Base-by-base conservation (phyloP, 2,888 invertebrate genomes). In the Heteromurus nitidus region DNA sequence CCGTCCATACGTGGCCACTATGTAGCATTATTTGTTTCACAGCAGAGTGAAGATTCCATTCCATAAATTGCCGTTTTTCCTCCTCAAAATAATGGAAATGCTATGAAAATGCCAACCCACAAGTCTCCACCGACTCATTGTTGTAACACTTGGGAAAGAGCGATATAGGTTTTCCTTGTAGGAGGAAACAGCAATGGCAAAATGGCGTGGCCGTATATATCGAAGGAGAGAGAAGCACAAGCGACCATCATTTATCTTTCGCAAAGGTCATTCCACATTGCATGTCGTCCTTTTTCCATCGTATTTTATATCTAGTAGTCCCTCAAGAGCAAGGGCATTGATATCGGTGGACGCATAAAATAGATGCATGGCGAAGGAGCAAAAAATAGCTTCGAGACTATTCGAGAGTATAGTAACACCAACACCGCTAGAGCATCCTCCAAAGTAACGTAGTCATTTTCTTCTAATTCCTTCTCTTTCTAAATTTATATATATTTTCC, bases 81-180 rank as follows among this genome's bases (percentile, higher is more conserved):
- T 31, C 36, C 30, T 60, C 30, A 26, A 62, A 62, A 69, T 53
- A n/a, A 53, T 30, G 53, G 53, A 69, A 69, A 44, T 31, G 47
- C 22, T 68, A 60, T 58, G 58, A 60, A 79, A 79, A 79, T 79
- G 79, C 79, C 79, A 77, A 67, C 77, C 70, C 70, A 70, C 79
- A 79, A 79, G 28, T 79, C 79, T 70, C 70, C 5, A 65, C 53
- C 62, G 70, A 24, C 79, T 70, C 70, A 79, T 65, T 79, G 64
- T 72, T 58, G 55, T 55, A 55, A n/a, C 7, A 55, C 22, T 20
- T 22, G 58, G 16, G 67, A 26, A 69, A 26, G 28, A 70, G 30
- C 16, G 20, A 50, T 68, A 47, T 47, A 9, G 47, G 26, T 31
- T 9, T 64, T 3, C 30, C n/a, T 11, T n/a, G 22, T 16, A 67